Conservation (phyloP, 2,113 vertebrate genomes). For the Sinocyclocheilus rhinocerous region DNA sequence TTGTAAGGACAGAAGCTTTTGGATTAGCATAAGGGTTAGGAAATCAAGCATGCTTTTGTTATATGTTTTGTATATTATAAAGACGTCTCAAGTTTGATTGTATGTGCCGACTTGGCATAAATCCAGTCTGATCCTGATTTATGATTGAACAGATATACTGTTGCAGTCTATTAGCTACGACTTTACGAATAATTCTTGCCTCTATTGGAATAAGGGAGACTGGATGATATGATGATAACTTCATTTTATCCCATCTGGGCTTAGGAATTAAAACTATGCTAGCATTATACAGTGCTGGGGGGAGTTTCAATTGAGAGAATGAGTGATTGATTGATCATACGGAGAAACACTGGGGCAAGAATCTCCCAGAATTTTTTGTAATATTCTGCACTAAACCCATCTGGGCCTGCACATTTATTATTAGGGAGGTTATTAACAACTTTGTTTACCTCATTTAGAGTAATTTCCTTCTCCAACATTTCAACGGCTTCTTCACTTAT, state of each 20-base stretch:
- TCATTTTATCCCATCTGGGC: neutral
- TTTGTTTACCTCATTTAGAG: neutral
- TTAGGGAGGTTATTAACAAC: neutral
- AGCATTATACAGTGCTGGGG: slow-evolving; percentile 20
- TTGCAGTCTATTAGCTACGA: neutral
- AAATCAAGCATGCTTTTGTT: too few species aligned
- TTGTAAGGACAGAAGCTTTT: neutral
- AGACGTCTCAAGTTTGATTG: neutral
- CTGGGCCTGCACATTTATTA: neutral
- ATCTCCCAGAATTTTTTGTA: neutral
- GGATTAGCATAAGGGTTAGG: neutral
- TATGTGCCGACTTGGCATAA: neutral
- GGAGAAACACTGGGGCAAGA: neutral
- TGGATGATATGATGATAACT: neutral
- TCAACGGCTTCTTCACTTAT: neutral
- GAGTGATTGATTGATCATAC: neutral
- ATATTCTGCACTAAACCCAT: neutral
- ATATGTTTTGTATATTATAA: neutral
- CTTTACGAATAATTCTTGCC: neutral
- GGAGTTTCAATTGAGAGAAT: neutral
- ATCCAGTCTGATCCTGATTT: too few species aligned
- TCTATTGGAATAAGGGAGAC: slow-evolving; percentile 22
- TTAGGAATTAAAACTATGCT: slow-evolving; percentile 18
- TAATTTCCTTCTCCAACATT: neutral
- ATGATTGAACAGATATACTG: too few species aligned